phyloP scores from a whole-genome alignment of 2,797 vertebrate species.

The Chaunax sp. region DNA sequence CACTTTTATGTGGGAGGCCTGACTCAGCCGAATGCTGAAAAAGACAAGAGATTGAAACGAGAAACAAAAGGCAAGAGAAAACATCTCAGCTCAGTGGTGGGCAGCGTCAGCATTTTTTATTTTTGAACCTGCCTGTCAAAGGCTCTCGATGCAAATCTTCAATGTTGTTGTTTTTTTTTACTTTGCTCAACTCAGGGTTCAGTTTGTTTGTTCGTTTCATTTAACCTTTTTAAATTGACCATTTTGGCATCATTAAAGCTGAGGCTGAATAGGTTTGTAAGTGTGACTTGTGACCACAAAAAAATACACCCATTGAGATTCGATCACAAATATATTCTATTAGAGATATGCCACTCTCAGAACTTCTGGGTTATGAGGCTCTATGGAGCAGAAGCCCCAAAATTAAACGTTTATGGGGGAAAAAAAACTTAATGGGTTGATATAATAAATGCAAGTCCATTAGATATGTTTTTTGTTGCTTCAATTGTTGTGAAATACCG shows the following conservation, averaged over 20 bases:
- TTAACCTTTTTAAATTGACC: conserved; percentile 1
- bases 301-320: too few relatives aligned
- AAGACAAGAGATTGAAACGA: conserved; percentile 52
- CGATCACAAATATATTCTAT: too few relatives aligned
- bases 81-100: conserved; percentile 30
- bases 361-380: too few relatives aligned
- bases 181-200: neutral
- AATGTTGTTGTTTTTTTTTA: neutral
- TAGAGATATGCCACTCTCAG: too few relatives aligned
- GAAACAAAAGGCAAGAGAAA: conserved; percentile 15
- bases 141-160: conserved; percentile 10
- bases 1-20: conserved; percentile 73
- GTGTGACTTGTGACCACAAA: conserved; percentile 2
- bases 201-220: conserved; percentile 8
- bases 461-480: too few relatives aligned
- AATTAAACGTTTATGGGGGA: too few relatives aligned
- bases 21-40: conserved; percentile 60
- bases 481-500: too few relatives aligned
- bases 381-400: too few relatives aligned
- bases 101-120: conserved; percentile 49
- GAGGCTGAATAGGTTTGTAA: neutral
- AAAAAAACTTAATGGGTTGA: neutral
- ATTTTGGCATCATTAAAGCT: neutral
- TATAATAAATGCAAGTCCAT: too few relatives aligned
- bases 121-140: conserved; percentile 49